A percentile compares a stretch with the other conserved stretches of the same genome.
Evolutionary conservation across 2,113 vertebrate species (phyloP).

Genomic region (Tragulus kanchil): DNA sequence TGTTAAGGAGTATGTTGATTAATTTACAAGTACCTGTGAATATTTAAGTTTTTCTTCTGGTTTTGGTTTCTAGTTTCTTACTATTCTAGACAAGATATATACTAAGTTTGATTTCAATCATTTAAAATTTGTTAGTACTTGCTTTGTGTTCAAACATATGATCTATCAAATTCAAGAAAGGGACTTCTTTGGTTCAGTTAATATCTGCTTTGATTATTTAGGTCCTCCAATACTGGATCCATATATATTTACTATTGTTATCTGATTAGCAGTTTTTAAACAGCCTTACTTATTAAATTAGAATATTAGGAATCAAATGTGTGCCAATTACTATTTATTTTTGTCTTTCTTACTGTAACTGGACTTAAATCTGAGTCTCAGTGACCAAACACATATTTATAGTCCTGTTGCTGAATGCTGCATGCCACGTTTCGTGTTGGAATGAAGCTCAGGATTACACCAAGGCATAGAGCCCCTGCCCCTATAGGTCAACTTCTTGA

Average conservation of each 20-base stretch:
- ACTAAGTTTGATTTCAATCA: neutral
- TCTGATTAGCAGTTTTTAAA: neutral
- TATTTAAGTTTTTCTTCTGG: neutral
- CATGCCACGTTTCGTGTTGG: neutral
- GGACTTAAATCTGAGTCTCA: neutral
- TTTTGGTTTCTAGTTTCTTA: neutral
- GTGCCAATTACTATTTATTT: neutral
- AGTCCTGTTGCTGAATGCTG: neutral
- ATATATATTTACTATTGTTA: neutral
- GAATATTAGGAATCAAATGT: neutral
- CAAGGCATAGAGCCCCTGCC: fast-evolving
- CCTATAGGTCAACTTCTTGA: neutral
- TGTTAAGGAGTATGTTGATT: neutral
- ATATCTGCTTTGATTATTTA: neutral
- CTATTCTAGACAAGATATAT: neutral
- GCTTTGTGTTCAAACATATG: neutral
- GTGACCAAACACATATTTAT: neutral
- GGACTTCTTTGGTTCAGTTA: neutral
- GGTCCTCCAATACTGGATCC: neutral
- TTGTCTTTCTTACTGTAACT: neutral
- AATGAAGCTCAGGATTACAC: neutral
- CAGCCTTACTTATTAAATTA: neutral
- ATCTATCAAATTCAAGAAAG: neutral
- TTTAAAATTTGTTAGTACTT: neutral
- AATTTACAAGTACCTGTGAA: neutral